Conservation (phyloP, 2,888 invertebrate species). For the Sepioteuthis lessoniana region DNA sequence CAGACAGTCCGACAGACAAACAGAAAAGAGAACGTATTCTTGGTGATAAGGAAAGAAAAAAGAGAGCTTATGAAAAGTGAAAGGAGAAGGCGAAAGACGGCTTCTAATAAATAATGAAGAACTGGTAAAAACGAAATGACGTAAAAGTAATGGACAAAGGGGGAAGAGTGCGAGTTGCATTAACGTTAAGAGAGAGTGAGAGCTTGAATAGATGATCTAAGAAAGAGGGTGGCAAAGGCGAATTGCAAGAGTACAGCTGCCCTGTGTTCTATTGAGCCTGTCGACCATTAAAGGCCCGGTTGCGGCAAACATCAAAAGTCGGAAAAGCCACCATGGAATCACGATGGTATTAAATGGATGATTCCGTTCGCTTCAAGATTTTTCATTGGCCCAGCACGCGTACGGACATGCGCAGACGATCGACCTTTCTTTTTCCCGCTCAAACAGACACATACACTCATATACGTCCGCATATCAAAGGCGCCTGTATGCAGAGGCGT, state of each 20-base stretch:
- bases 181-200: not conserved
- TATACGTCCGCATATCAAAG: not conserved
- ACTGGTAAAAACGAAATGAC: not conserved
- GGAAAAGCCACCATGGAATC: constrained; percentile 33
- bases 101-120: not conserved
- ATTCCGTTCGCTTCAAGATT: constrained; percentile 33
- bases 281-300: not conserved
- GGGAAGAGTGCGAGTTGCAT: not conserved
- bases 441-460: not conserved
- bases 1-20: not conserved
- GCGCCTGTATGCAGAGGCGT: not conserved
- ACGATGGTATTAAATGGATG: constrained; percentile 33
- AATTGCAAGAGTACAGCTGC: constrained; percentile 33
- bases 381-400: constrained; percentile 4
- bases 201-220: not conserved
- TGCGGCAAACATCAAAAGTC: not conserved
- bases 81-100: not conserved
- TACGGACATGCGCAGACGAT: not conserved
- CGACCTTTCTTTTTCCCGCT: not conserved
- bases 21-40: not conserved
- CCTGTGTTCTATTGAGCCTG: constrained; percentile 20
- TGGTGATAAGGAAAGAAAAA: not conserved
- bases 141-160: not conserved
- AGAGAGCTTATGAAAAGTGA: too few relatives aligned
- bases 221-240: not conserved